Conservation (phyloP, 2,113 vertebrate species). For the Microtus richardsoni region DNA sequence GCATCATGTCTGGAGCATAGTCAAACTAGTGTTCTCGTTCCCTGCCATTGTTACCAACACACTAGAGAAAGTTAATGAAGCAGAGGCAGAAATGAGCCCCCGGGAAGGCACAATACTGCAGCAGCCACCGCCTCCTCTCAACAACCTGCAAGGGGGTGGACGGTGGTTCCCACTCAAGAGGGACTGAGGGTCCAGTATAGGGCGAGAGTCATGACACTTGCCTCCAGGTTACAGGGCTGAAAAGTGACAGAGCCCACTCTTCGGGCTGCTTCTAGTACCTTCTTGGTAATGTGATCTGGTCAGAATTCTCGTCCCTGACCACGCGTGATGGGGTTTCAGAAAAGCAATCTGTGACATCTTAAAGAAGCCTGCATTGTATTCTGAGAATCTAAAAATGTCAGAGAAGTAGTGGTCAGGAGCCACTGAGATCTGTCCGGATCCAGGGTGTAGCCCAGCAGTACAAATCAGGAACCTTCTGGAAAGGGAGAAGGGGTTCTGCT, state of each 20-base stretch:
- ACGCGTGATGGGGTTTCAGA: not conserved
- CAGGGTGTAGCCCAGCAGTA: not conserved
- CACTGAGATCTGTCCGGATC: not conserved
- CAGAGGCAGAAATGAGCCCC: not conserved
- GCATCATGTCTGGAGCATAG: not conserved
- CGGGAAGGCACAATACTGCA: not conserved
- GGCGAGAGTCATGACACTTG: not conserved
- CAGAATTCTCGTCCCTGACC: not conserved
- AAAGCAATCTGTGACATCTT: rapidly evolving
- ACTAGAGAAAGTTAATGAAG: not conserved
- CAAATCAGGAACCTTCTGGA: not conserved
- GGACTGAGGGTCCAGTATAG: not conserved
- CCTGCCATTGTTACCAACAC: not conserved
- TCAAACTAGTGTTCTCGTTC: not conserved
- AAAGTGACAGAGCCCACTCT: rapidly evolving
- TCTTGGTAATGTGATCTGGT: not conserved
- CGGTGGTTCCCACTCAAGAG: not conserved
- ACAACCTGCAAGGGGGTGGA: no score
- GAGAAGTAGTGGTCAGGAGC: rapidly evolving
- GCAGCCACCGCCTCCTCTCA: not conserved
- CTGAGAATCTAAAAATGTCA: not conserved
- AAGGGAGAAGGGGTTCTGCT: not conserved
- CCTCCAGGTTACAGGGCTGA: not conserved
- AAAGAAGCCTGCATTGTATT: not conserved
- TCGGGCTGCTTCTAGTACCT: rapidly evolving